phyloP scores from a whole-genome alignment of 2,888 invertebrate genomes.

The Hymenopus coronatus region DNA sequence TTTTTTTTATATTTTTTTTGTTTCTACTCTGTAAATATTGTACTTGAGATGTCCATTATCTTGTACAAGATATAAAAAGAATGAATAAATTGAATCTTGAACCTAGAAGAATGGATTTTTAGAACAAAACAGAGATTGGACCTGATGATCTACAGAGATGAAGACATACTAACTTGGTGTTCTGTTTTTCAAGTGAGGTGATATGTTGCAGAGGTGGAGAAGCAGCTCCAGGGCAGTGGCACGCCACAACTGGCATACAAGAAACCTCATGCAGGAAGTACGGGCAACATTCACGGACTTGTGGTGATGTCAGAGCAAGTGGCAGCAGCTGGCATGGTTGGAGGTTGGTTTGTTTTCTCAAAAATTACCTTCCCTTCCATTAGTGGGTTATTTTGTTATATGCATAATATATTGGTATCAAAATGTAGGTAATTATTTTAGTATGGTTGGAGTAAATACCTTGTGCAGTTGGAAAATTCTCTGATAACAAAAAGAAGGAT shows the following conservation, averaged over 20 bases:
- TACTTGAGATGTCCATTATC: no score
- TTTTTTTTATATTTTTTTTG: no score
- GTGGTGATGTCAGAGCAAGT: slow-evolving; percentile 49
- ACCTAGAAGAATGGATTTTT: no score
- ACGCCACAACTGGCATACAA: slow-evolving; percentile 62
- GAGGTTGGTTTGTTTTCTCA: neutral
- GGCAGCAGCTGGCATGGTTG: slow-evolving; percentile 41
- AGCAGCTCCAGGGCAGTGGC: slow-evolving; percentile 74
- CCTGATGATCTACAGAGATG: neutral
- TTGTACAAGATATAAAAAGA: no score
- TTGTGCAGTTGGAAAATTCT: no score
- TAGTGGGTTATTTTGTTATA: neutral
- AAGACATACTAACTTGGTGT: neutral
- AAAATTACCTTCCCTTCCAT: neutral
- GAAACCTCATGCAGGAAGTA: slow-evolving; percentile 61
- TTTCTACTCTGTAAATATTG: no score
- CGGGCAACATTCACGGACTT: slow-evolving; percentile 59
- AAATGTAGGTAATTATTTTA: no score
- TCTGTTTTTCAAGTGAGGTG: slow-evolving; percentile 25
- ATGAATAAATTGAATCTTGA: no score
- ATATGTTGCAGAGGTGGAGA: slow-evolving; percentile 79
- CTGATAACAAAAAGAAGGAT: no score
- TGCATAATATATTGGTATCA: no score
- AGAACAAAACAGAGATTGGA: no score
- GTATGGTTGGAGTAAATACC: no score